These are phyloP conservation scores for Picathartes gymnocephalus DNA, from an alignment of 2,113 vertebrate species.

Conservation along the genomic window DNA sequence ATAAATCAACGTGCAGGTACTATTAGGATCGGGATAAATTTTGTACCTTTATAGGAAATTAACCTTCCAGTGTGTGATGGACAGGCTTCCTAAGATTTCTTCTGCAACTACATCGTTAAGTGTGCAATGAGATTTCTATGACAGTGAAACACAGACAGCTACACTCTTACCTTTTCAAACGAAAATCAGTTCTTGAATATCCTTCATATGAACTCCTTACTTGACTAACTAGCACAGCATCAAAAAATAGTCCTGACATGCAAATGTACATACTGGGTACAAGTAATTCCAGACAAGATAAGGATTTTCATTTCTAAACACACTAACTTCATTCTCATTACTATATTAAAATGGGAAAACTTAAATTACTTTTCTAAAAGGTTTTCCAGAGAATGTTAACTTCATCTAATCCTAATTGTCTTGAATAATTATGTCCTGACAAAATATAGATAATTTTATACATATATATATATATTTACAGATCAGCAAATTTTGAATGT, in stretches of 20 bases:
- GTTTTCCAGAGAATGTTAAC: not conserved
- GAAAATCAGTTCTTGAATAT: not conserved
- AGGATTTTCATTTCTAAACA: not conserved
- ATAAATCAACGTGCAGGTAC: not conserved
- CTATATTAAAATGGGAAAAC: not conserved
- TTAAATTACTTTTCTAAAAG: not conserved
- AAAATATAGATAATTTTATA: not conserved
- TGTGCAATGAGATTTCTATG: not conserved
- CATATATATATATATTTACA: not conserved
- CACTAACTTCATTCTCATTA: not conserved
- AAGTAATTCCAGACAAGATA: not conserved
- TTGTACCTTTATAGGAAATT: not conserved
- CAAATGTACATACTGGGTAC: not conserved
- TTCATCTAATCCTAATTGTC: not conserved
- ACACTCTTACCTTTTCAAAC: not conserved
- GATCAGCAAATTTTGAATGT: not conserved
- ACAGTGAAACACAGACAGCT: not conserved
- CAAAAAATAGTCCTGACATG: not conserved
- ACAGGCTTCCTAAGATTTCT: not conserved
- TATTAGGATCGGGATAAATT: not conserved
- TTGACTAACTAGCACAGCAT: not conserved
- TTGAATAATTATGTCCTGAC: not conserved
- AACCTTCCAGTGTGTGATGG: not conserved
- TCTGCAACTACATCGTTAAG: not conserved
- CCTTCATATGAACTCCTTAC: not conserved